Base-by-base conservation (phyloP, 2,797 vertebrate genomes). In the Betta splendens region DNA sequence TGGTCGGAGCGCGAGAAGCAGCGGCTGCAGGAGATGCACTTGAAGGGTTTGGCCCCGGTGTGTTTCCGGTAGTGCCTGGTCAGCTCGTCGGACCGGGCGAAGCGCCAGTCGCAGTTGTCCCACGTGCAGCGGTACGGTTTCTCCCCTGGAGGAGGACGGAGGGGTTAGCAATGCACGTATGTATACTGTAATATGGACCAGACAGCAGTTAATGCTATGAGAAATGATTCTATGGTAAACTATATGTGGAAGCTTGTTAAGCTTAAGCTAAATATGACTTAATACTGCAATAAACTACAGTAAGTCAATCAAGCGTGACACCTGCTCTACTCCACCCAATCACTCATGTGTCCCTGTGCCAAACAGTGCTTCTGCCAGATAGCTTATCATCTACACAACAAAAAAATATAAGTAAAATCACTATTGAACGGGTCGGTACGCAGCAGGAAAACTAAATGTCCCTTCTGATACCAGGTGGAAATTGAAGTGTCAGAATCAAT, bases 1-100 rank as follows among this genome's bases (percentile, higher is more conserved):
- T 98, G 95, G 84, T 97, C 95, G 0, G 95, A 98, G 78, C 95
- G 95, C 0, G 95, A 97, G 92, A 98, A 98, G 87, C 95, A 95
- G 69, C 95, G 95, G 71, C 93, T 95, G 43, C 95, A 98, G 52
- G 93, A 93, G 0, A 89, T 1, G 25, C 95, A 98, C 81, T 95
- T 95, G 90, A 98, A 98, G 31, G 95, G 95, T 37, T 98, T 97
- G 81, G 95, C 94, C 0, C 95, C 95, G 0, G 95, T 98, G 93
- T 98, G 95, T 79, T 98, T 98, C 26, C 95, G 86, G 85, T 93
- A 97, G 88, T 98, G 95, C 54, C 95, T 82, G 31, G 95, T 97
- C 13, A 98, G 92, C 82, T 98, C 95, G n/a, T 98, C 95, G 0
- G 95, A 98, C 33, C 95, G 95, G 71, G 95, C 95, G 0, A 98